Evolutionary conservation across 2,797 vertebrate genomes (phyloP).

Genomic region (Rhabdophis nuchalis): DNA sequence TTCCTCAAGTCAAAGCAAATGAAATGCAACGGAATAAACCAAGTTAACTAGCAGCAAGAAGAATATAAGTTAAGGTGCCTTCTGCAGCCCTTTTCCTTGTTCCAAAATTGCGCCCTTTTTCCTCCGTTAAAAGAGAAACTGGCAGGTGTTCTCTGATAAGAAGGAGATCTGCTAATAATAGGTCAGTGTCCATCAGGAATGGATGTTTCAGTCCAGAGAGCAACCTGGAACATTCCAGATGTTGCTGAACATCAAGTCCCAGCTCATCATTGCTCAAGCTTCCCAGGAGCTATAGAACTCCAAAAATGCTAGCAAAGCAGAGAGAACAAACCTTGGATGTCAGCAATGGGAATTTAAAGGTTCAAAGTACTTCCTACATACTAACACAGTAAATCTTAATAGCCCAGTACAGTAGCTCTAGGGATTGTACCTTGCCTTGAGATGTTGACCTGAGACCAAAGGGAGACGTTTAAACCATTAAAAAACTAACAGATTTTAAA

Average conservation of each 20-base stretch:
- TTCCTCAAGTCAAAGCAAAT: slow-evolving; percentile 54
- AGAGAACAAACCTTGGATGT: neutral
- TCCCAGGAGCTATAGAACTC: neutral
- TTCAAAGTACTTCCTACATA: neutral
- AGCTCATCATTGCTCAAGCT: neutral
- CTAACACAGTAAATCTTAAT: neutral
- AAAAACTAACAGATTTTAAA: neutral
- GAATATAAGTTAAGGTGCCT: slow-evolving; percentile 59
- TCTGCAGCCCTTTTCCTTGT: slow-evolving; percentile 35
- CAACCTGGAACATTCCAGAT: neutral
- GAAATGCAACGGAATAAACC: slow-evolving; percentile 42
- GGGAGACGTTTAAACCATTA: neutral
- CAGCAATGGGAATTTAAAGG: neutral
- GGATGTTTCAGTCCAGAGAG: neutral
- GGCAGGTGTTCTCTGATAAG: neutral
- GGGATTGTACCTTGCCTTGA: neutral
- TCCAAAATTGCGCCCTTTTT: slow-evolving; percentile 52
- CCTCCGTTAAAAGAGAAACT: neutral
- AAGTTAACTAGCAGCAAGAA: slow-evolving; percentile 50
- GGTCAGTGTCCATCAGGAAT: neutral
- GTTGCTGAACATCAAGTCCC: neutral
- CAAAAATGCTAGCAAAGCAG: neutral
- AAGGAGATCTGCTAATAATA: neutral
- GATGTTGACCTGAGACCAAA: neutral
- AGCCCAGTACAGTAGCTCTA: neutral